Evolutionary conservation across 2,797 vertebrate species (phyloP), one percentile per base, ranked within the genome.

Genomic region (Anas acuta): DNA sequence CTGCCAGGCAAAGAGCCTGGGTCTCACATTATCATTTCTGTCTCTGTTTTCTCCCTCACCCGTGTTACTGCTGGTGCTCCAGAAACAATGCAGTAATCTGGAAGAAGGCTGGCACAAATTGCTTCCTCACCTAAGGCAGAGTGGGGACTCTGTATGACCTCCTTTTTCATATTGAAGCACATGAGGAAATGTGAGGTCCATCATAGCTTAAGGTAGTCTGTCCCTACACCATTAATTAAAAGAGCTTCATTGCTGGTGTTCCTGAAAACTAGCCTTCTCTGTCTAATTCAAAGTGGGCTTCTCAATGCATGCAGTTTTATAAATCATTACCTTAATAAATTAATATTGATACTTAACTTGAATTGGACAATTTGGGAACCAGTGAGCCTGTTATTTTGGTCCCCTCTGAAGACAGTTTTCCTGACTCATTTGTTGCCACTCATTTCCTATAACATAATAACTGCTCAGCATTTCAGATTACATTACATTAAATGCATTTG

Each of bases 1-100:
- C 95, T 96, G 91, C 58, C 84, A 96, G 87, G 78, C 72, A 70
- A 32, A 35, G 13, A 75, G 79, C 70, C 47, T 13, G 39, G 47
- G 37, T 72, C 66, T 78, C 28, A 3, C 14, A 0, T 60, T 33
- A 4, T 20, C 1, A 0, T 16, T 53, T 49, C 76, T 13, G 30
- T 28, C 51, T 82, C 60, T 65, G 26, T 1, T 77, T 82, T 85
- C 61, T 83, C 37, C 47, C 32, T 65, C n/a, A 2, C 70, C 58
- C 30, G 1, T 33, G 4, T 32, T 76, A 19, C 3, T 35, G 85
- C 58, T 62, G 73, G 61, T 88, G 71, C 73, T 84, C 26, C 74
- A 76, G 66, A 76, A 87, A 74, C 2, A 17, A 49, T 9, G 19
- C 26, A 57, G 76, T 84, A 53, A 88, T 75, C 64, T 90, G 71